Evolutionary conservation across 1,140 invertebrate genomes (phyloP), one percentile per base, ranked within the genome.

Genomic region (Trachymyrmex septentrionalis): DNA sequence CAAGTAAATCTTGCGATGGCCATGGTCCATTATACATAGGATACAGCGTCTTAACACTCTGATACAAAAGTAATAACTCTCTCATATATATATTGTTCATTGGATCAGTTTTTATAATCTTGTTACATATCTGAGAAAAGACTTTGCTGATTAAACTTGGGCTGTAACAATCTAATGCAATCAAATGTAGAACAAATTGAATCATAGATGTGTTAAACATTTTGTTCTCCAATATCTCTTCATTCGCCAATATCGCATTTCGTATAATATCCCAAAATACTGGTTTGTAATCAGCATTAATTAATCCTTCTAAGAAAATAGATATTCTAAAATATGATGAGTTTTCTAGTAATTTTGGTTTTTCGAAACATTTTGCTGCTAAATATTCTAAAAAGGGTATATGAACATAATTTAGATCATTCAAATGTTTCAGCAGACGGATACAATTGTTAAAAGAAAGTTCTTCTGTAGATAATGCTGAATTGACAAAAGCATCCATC

Each of bases 231-330:
- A 61, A n/a, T n/a, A n/a, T n/a, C n/a, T n/a, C 12, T 21, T 73
- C 14, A 53, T 87, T 86, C 88, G 95, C 94, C 38, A 93, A 50
- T 93, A 93, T 95, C 77, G 75, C 84, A 80, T 86, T 93, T 91
- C 90, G 77, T 48, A 97, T 91, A 48, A 81, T 88, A 2, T 94
- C 89, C 96, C 96, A 97, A 88, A 95, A 88, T 21, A 93, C 71
- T 2, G 97, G 96, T 66, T 95, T 96, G 90, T 96, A 97, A 93
- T 97, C 96, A 44, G 96, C 96, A 87, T 95, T 95, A 16, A 95
- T 93, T 30, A 96, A 92, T 55, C 94, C 95, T 85, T 96, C 95
- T 44, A 94, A 93, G 85, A 96, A 95, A 16, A 96, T 91, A 9
- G 92, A 88, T 53, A 93, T 93, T 87, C 16, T 92, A 88, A 4